Evolutionary conservation across 2,113 vertebrate genomes (phyloP).

Genomic region (Setophaga petechia): DNA sequence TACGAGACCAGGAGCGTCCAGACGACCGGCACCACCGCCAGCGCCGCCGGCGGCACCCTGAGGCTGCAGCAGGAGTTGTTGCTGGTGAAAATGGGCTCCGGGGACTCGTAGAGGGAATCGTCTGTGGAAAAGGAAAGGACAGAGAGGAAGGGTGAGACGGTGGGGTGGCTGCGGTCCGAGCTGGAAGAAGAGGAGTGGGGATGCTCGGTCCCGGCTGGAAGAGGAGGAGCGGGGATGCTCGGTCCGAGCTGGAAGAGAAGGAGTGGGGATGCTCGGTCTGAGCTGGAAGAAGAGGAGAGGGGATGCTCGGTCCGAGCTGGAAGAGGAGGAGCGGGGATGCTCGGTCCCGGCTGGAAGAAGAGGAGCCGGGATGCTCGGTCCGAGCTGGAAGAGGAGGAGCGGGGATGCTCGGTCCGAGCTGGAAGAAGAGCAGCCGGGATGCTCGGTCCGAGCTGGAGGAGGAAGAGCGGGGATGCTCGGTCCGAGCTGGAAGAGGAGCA

Average conservation of each 20-base stretch:
- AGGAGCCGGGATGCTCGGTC: background rate
- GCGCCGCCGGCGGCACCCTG: slow-evolving; percentile 63
- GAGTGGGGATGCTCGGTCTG: background rate
- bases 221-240: rapidly evolving
- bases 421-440: too few relatives aligned
- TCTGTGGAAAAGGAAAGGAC: slow-evolving; percentile 65
- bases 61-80: slow-evolving; percentile 86
- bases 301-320: rapidly evolving
- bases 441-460: rapidly evolving
- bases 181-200: rapidly evolving
- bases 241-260: rapidly evolving
- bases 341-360: too few relatives aligned
- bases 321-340: rapidly evolving
- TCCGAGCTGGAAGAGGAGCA: rapidly evolving
- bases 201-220: rapidly evolving
- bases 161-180: rapidly evolving
- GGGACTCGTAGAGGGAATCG: slow-evolving; percentile 92
- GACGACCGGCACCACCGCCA: slow-evolving; percentile 69
- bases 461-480: rapidly evolving
- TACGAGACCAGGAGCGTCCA: slow-evolving; percentile 79
- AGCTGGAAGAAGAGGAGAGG: too few relatives aligned
- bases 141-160: background rate
- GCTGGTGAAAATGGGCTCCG: slow-evolving; percentile 94
- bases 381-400: rapidly evolving
- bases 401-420: background rate